Evolutionary conservation across 1,140 invertebrate genomes (phyloP), one percentile per base, ranked within the genome.

Genomic region (Eufriesea mexicana): DNA sequence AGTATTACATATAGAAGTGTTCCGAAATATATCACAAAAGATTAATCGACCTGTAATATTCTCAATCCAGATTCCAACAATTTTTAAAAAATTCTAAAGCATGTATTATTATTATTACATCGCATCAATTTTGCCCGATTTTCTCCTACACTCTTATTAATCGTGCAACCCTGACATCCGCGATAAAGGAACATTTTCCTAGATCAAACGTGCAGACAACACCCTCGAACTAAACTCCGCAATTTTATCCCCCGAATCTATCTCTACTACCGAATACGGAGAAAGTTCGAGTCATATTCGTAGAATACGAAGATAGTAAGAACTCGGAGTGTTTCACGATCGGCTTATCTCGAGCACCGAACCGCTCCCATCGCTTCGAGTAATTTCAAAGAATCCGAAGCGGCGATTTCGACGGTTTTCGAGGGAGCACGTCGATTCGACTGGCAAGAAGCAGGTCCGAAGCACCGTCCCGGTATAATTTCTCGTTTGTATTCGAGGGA

Each of bases 401-500:
- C 49, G 8, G 49, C 14, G 49, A 54, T 18, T 72, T 49, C 45
- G 59, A 18, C 59, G 74, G 64, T 76, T 64, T 76, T 64, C 59
- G 28, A 35, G 20, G 5, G 47, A 12, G 12, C 42, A 57, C 18
- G 64, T 68, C 64, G 23, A n/a, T 73, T 73, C 23, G 5, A 6
- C 45, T 2, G 6, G 35, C 47, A 73, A 80, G 78, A 80, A 73
- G 28, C 68, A 47, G 25, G 42, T 16, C 61, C 47, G 35, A 2
- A 6, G 8, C 14, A 18, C 35, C 55, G 42, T 16, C 70, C 49
- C 18, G 23, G 79, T 81, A 81, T 75, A 81, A 81, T 81, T 81
- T 81, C 79, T 81, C 79, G 71, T 81, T 75, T 66, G 71, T 75
- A 75, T 81, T 81, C 79, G 49, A 66, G 79, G 79, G 79, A 81